phyloP scores from a whole-genome alignment of 1,140 invertebrate species.

The Drosophila truncata region DNA sequence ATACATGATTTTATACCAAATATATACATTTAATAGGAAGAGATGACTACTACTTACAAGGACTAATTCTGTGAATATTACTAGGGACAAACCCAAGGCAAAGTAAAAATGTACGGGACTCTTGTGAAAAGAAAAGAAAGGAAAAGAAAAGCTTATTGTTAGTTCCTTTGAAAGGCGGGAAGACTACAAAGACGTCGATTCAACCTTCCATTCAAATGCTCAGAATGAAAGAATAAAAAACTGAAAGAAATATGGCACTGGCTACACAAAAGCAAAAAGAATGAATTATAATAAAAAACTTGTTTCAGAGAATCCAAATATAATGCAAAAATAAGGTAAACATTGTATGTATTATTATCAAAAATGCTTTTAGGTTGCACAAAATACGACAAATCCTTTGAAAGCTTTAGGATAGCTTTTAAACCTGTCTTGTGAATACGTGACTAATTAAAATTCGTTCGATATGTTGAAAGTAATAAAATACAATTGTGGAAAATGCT shows the following conservation, averaged over 20 bases:
- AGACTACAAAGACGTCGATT: conserved; percentile 54
- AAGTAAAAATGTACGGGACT: conserved; percentile 20
- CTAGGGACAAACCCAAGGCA: background rate
- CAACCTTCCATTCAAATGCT: conserved; percentile 56
- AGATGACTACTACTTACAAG: background rate
- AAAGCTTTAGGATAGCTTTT: background rate
- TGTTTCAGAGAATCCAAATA: conserved; percentile 29
- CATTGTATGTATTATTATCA: conserved; percentile 47
- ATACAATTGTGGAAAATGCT: background rate
- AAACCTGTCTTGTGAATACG: background rate
- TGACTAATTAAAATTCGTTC: conserved; percentile 6
- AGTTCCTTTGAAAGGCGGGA: conserved; percentile 49
- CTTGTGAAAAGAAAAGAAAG: conserved; percentile 19
- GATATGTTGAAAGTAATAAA: background rate
- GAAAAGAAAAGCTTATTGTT: conserved; percentile 64
- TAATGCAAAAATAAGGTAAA: conserved; percentile 66
- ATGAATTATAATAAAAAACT: conserved; percentile 51
- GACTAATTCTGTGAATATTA: background rate
- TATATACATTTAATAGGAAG: background rate
- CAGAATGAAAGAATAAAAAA: conserved; percentile 23
- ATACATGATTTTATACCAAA: background rate
- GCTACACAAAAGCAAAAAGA: conserved; percentile 45
- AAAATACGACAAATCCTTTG: conserved; percentile 1
- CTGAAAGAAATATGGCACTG: conserved; percentile 41
- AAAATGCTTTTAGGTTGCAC: conserved; percentile 19